Evolutionary conservation across 2,888 invertebrate genomes (phyloP).

Genomic region (Gortyna flavago): DNA sequence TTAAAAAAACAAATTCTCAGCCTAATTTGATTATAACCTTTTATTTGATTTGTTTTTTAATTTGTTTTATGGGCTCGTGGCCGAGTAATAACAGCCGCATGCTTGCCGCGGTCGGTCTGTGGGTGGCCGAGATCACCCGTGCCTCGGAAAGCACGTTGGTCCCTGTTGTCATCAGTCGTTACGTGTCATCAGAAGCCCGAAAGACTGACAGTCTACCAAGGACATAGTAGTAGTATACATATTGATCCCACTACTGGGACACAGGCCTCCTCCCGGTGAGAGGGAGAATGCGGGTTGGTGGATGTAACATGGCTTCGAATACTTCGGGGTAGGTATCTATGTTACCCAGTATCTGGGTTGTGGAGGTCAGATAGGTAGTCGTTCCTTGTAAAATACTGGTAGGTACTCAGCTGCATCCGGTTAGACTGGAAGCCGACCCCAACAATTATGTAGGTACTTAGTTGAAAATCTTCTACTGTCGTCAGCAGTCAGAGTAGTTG

Average conservation of each 20-base stretch:
- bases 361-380: background rate
- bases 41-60: background rate
- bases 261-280: too few relatives aligned
- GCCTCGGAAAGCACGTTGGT: background rate
- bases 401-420: background rate
- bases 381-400: background rate
- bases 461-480: background rate
- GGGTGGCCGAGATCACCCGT: background rate
- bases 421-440: background rate
- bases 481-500: background rate
- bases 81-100: background rate
- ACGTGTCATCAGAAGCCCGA: background rate
- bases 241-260: too few relatives aligned
- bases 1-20: background rate
- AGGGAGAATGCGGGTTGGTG: too few relatives aligned
- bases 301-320: too few relatives aligned
- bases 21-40: background rate
- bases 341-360: background rate
- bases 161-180: background rate
- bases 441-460: background rate
- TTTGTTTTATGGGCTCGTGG: background rate
- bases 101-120: background rate
- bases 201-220: background rate
- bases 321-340: background rate
- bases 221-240: too few relatives aligned